phyloP scores from a whole-genome alignment of 2,797 vertebrate genomes.

The Chelidonichthys spinosus region DNA sequence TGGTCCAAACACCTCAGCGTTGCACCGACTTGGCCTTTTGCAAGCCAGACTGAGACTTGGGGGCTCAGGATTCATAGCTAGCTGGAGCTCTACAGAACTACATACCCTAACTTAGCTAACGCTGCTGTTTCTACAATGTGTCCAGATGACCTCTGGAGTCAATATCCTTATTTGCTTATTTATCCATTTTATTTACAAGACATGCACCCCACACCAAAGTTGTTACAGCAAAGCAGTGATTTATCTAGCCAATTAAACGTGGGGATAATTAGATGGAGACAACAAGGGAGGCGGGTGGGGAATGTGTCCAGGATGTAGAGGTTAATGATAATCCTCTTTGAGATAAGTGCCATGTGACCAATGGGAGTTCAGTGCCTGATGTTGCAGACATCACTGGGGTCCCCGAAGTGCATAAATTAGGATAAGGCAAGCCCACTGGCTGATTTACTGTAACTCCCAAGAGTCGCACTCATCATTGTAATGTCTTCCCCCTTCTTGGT shows the following conservation, averaged over 20 bases:
- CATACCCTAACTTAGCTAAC: constrained; percentile 28
- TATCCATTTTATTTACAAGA: constrained; percentile 32
- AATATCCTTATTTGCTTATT: constrained; percentile 66
- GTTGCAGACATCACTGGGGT: constrained; percentile 55
- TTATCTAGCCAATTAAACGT: constrained; percentile 81
- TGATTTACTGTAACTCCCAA: constrained; percentile 56
- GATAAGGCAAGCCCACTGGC: constrained; percentile 27
- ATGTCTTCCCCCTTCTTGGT: constrained; percentile 36
- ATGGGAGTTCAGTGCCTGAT: constrained; percentile 70
- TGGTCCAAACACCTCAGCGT: constrained; percentile 20
- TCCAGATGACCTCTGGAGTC: constrained; percentile 54
- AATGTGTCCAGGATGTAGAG: constrained; percentile 72
- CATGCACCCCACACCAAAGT: constrained; percentile 53
- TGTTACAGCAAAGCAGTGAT: constrained; percentile 70
- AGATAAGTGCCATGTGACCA: constrained; percentile 80
- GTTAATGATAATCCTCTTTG: constrained; percentile 80
- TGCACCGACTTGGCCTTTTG: constrained; percentile 9
- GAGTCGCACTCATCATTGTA: constrained; percentile 53
- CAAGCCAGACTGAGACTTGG: constrained; percentile 23
- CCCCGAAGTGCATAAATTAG: constrained; percentile 59
- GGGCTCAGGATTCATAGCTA: constrained; percentile 23
- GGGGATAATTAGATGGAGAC: constrained; percentile 75
- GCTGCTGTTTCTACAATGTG: constrained; percentile 44
- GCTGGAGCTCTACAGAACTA: constrained; percentile 19
- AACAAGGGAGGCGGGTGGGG: constrained; percentile 53